A percentile compares a stretch with the other conserved stretches of the same genome.
Conservation (phyloP, 2,797 vertebrate genomes). For the Sylvia borin region DNA sequence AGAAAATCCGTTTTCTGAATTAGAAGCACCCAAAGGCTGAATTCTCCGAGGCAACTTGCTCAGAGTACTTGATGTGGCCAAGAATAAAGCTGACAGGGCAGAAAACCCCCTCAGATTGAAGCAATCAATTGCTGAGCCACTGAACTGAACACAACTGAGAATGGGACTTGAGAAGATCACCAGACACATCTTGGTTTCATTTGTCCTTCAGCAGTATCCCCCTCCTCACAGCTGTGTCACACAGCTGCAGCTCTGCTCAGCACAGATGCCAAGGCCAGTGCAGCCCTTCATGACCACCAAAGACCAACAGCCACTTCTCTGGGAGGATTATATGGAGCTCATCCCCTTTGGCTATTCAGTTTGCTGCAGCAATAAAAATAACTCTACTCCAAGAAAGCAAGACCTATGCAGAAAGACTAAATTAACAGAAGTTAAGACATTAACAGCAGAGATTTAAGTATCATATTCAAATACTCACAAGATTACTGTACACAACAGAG, state of each 20-base stretch:
- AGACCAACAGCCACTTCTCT: neutral
- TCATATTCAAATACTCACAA: neutral
- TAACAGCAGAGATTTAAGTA: neutral
- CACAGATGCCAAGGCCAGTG: neutral
- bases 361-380: neutral
- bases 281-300: neutral
- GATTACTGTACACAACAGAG: neutral
- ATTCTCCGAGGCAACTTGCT: slow-evolving; percentile 15
- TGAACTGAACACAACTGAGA: neutral
- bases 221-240: neutral
- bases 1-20: slow-evolving; percentile 31
- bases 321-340: neutral
- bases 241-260: neutral
- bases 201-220: neutral
- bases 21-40: slow-evolving; percentile 16
- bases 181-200: neutral
- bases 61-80: neutral
- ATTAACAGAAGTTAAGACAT: neutral
- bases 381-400: neutral
- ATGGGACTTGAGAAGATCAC: neutral
- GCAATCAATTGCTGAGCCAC: neutral
- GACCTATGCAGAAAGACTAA: neutral
- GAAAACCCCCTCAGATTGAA: neutral
- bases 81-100: slow-evolving; percentile 34
- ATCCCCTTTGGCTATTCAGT: neutral